Evolutionary conservation across 2,888 invertebrate species (phyloP).

Genomic region (Brassicogethes aeneus): DNA sequence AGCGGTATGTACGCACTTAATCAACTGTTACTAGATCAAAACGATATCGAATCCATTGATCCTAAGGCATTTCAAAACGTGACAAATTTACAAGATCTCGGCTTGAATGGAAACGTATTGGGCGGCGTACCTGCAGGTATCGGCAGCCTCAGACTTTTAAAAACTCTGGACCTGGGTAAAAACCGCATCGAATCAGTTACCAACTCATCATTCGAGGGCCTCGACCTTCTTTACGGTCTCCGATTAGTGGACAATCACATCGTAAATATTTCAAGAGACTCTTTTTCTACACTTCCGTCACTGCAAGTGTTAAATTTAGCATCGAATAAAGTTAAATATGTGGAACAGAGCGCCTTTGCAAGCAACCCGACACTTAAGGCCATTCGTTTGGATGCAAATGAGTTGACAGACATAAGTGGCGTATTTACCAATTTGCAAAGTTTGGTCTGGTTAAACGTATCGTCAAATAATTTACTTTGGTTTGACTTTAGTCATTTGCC

Average conservation of each 20-base stretch:
- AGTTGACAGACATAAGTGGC: constrained; percentile 67
- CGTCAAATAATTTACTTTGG: constrained; percentile 67
- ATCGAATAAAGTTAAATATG: constrained; percentile 66
- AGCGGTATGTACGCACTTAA: constrained; percentile 64
- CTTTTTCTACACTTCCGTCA: constrained; percentile 60
- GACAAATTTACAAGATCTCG: constrained; percentile 68
- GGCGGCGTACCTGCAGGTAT: constrained; percentile 62
- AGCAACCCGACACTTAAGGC: constrained; percentile 65
- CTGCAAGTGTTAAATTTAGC: constrained; percentile 73
- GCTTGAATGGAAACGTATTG: constrained; percentile 64
- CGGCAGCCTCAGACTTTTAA: constrained; percentile 59
- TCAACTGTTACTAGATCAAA: constrained; percentile 66
- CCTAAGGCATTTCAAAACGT: constrained; percentile 66
- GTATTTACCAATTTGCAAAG: constrained; percentile 65
- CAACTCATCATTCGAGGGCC: constrained; percentile 63
- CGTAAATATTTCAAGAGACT: constrained; percentile 64
- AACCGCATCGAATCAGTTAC: constrained; percentile 66
- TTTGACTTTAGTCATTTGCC: constrained; percentile 77
- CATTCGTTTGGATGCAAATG: constrained; percentile 69
- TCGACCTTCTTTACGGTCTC: constrained; percentile 66
- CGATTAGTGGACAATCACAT: constrained; percentile 73
- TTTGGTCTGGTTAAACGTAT: constrained; percentile 73
- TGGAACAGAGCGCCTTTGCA: constrained; percentile 70
- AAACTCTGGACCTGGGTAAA: constrained; percentile 72
- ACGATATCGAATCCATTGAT: constrained; percentile 60